These are phyloP conservation scores for Podarcis lilfordi DNA, from an alignment of 2,797 vertebrate species.

Conservation along the genomic window DNA sequence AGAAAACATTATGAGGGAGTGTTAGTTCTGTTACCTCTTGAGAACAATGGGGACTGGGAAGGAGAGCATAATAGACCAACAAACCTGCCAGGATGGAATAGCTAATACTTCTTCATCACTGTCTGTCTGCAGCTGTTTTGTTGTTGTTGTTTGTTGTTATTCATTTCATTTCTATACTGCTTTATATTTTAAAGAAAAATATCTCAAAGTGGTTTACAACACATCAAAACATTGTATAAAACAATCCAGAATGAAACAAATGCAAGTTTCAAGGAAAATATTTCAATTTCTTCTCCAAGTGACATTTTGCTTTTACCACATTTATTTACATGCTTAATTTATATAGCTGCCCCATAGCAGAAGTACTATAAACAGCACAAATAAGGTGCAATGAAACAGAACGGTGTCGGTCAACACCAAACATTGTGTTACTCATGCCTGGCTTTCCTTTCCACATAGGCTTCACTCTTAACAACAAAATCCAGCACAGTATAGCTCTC, in stretches of 20 bases:
- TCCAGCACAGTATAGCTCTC: conserved; percentile 81
- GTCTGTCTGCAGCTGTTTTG: conserved; percentile 17
- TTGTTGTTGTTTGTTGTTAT: too few relatives aligned
- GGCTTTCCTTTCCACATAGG: conserved; percentile 71
- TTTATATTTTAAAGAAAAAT: too few relatives aligned
- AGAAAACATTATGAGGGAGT: conserved; percentile 38
- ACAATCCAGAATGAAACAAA: too few relatives aligned
- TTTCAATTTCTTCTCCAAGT: too few relatives aligned
- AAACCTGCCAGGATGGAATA: conserved; percentile 6
- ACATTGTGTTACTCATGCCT: neutral
- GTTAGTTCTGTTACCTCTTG: conserved; percentile 42
- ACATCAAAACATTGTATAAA: too few relatives aligned
- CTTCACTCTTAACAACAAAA: conserved; percentile 81
- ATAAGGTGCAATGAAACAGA: neutral
- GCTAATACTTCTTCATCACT: neutral
- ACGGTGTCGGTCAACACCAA: neutral
- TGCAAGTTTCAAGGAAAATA: too few relatives aligned
- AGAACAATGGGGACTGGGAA: conserved; percentile 32
- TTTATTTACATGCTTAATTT: too few relatives aligned
- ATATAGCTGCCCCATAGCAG: too few relatives aligned
- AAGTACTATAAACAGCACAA: neutral
- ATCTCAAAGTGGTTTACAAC: too few relatives aligned
- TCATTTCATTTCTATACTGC: too few relatives aligned
- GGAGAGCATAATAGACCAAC: neutral
- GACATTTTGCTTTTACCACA: too few relatives aligned